Evolutionary conservation across 2,888 invertebrate genomes (phyloP).

Genomic region (Drosophila affinis): DNA sequence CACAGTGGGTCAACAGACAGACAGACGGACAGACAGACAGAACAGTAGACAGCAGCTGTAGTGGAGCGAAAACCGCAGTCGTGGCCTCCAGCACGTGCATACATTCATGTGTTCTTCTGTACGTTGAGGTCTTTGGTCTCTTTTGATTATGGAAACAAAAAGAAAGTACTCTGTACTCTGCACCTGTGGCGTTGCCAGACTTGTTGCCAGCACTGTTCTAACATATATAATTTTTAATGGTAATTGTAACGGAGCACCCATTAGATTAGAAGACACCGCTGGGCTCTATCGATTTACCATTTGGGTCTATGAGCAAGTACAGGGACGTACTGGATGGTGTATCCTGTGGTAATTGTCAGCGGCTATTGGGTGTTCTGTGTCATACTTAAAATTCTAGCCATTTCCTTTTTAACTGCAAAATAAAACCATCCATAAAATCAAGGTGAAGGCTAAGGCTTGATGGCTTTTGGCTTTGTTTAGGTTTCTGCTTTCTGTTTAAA

Average conservation of each 20-base stretch:
- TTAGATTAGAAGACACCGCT: conserved; percentile 27
- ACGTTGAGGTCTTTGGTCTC: conserved; percentile 57
- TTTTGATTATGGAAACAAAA: conserved; percentile 17
- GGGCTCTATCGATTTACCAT: conserved; percentile 40
- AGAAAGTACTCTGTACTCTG: not conserved
- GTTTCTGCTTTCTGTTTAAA: not conserved
- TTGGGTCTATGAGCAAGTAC: conserved; percentile 14
- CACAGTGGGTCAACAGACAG: conserved; percentile 45
- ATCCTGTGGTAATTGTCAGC: conserved; percentile 24
- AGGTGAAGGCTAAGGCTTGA: not conserved
- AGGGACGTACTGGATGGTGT: not conserved
- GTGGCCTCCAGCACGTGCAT: conserved; percentile 49
- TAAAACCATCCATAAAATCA: not conserved
- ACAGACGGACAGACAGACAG: not conserved
- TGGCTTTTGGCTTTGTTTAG: no score
- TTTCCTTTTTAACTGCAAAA: not conserved
- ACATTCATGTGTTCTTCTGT: conserved; percentile 13
- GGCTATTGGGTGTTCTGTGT: conserved; percentile 11
- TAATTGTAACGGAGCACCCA: conserved; percentile 22
- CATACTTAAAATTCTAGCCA: conserved; percentile 28
- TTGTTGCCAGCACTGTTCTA: conserved; percentile 31
- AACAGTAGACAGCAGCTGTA: conserved; percentile 45
- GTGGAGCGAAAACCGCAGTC: conserved; percentile 46
- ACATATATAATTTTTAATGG: conserved; percentile 33
- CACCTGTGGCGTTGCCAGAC: conserved; percentile 42